Base-by-base conservation (phyloP, 2,113 vertebrate species). In the Motacilla alba region DNA sequence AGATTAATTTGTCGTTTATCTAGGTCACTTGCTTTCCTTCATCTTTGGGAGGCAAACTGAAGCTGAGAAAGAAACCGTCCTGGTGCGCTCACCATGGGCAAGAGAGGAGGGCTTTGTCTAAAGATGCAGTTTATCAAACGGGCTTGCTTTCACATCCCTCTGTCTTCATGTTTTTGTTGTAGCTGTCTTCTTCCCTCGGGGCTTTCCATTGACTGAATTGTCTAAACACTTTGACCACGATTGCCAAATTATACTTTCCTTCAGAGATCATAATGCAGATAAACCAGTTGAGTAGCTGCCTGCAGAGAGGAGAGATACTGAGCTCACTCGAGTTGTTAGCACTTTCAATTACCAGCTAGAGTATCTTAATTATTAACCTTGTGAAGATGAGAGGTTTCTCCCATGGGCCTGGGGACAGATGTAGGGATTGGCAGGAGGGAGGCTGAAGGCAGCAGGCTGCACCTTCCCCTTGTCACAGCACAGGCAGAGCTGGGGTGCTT, bases 231-330 rank as follows among this genome's bases (percentile, higher is more conserved):
- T 73, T 24, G 87, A 46, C 89, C 78, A 23, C 0, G 1, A 66
- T 8, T 95, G 91, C 95, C 89, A 91, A 88, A 69, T 83, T 62
- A 43, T 80, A 50, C 75, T 91, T 93, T 87, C 84, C 87, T 90
- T 91, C 78, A 74, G 63, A 93, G 93, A 88, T 88, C 50, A 47
- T 55, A 27, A 59, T 39, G 19, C 67, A 50, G 82, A 87, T 87
- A 78, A 91, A 83, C 9, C 26, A 24, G n/a, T 2, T 81, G 89
- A 75, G 58, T 30, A 33, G 77, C 66, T 89, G 89, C 81, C 78
- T 79, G 33, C 41, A 55, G 70, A 69, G 66, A 83, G 70, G 58
- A 77, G 70, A 33, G 49, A 79, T 16, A 49, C 6, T 1, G 43
- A 55, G 83, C 53, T 56, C 1, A 0, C 1, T 0, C 0, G 53